Evolutionary conservation across 1,140 invertebrate genomes (phyloP), one percentile per base, ranked within the genome.

Genomic region (Oncopodura yosiiana): DNA sequence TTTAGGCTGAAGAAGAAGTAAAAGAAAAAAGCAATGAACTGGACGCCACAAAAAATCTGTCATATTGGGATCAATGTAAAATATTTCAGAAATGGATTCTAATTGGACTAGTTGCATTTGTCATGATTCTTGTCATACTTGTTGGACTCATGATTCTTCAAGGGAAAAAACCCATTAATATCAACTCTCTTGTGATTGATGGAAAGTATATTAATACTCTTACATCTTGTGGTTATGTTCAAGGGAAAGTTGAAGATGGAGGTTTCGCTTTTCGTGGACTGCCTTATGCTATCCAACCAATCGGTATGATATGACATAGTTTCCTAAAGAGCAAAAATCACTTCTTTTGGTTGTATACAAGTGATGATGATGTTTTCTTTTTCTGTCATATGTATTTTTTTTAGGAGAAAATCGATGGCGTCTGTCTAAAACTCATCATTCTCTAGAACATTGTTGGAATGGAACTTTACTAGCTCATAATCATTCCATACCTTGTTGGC

Each of bases 211-310:
- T 86, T 0, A 76, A 78, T 26, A 80, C 85, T 0, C 74, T 81
- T 21, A 87, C 85, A 12, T 75, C 80, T 1, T 92, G 87, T 68
- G 87, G 87, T 45, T 72, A 71, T 11, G 81, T 89, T 18, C 78
- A 87, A 72, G 87, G 87, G 78, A 81, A 68, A 66, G 66, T 67
- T 23, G 81, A 87, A 65, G 81, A 87, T 53, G 81, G 79, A 12
- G 83, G 79, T 2, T 83, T 81, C 61, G 82, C 83, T 2, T 92
- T 92, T 69, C 79, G 80, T 18, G 86, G 87, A 16, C 84, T 93
- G 43, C 88, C 87, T 0, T 93, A 87, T 68, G 87, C 88, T 3
- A 64, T 80, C n/a, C 81, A 86, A 11, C 87, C 88, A 0, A 58
- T 83, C 0, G n/a, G n/a, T n/a, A n/a, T n/a, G n/a, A n/a, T n/a